Percentiles rank a stretch among this genome's conserved stretches.
Conservation (phyloP, 2,797 vertebrate genomes). For the Gallirallus australis region DNA sequence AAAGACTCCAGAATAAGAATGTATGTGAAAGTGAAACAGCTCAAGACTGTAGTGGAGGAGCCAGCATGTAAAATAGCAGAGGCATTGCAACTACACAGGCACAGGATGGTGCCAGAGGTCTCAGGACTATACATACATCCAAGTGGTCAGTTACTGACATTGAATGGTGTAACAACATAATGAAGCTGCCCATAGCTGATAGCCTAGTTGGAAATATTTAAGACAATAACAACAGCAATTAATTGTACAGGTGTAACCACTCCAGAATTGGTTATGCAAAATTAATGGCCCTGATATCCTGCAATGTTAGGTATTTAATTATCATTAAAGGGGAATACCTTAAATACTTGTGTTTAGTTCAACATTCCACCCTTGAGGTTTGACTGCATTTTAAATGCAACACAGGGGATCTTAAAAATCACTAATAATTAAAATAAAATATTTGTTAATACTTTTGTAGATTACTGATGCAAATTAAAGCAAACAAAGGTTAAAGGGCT, state of each 20-base stretch:
- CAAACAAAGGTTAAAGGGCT: neutral
- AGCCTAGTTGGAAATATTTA: neutral
- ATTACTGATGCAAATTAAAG: neutral
- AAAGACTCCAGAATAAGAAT: neutral
- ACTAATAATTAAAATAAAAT: neutral
- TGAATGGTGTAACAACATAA: neutral
- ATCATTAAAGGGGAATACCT: neutral
- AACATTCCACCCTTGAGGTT: neutral
- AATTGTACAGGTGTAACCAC: neutral
- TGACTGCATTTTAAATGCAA: neutral
- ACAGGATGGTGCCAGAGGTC: neutral
- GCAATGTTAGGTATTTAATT: neutral
- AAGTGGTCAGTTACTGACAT: fast-evolving
- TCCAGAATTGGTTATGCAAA: neutral
- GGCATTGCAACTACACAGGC: too few species aligned
- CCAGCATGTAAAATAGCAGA: neutral
- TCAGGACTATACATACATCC: neutral
- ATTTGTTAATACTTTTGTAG: neutral
- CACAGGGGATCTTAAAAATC: neutral
- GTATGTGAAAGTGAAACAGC: neutral
- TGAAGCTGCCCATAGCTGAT: neutral
- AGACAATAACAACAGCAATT: neutral
- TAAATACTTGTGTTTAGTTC: neutral
- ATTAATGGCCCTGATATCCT: neutral
- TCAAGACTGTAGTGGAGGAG: neutral